Evolutionary conservation across 2,797 vertebrate genomes (phyloP), one percentile per base, ranked within the genome.

Genomic region (Brotula barbata): DNA sequence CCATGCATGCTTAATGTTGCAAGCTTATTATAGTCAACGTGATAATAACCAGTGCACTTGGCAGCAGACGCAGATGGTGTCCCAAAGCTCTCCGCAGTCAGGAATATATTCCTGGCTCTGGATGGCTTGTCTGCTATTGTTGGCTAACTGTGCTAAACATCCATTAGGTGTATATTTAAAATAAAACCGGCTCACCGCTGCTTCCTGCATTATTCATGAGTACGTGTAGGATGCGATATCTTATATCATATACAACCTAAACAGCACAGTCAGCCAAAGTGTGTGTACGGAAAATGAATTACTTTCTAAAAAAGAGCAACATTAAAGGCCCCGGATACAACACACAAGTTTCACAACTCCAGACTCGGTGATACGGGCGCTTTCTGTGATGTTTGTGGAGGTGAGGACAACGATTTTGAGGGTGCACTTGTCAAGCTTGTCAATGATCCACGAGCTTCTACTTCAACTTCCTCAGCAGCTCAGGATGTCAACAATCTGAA

Each of bases 121-220:
- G 40, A 31, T 34, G 68, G 50, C 37, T 79, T 52, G 40, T 47
- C 50, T 55, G 63, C 68, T 78, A 43, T 79, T 76, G 71, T 77
- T 79, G 70, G 78, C 74, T 28, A 56, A 65, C 64, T 74, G 25
- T 48, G 58, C 73, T 75, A 71, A 75, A 79, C 64, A 73, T 77
- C 72, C 78, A 77, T 82, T 85, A 75, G 73, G 72, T 79, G 64
- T 60, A 76, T 68, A 47, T 77, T 74, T 58, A 59, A 77, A 65
- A 78, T 71, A 20, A 68, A 77, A 74, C 57, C 54, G 69, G 50
- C 41, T 64, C 39, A 12, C 22, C 37, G 55, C 51, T 49, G 25
- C 25, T 54, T 73, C 64, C 73, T 73, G 56, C 60, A 77, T 76
- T 62, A 70, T 45, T 20, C 20, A 4, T 34, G 1, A 52, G 58